Evolutionary conservation across 1,140 invertebrate species (phyloP), one percentile per base, ranked within the genome.

Genomic region (Pseudachorutes palmiensis): DNA sequence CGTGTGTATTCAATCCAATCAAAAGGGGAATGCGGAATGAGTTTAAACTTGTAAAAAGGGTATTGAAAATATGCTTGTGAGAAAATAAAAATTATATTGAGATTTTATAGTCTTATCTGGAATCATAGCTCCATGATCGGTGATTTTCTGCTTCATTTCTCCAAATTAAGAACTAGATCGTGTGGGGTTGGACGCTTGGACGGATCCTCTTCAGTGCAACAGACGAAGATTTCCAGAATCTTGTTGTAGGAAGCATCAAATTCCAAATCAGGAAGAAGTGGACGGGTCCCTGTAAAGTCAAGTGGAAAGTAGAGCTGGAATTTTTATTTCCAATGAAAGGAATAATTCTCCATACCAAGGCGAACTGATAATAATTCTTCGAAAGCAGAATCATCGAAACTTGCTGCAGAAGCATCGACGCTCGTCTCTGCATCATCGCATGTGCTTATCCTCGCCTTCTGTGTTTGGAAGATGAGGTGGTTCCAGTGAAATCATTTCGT

Each of bases 401-500:
- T 63, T 31, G 1, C 36, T 31, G 24, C 33, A n/a, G n/a, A n/a
- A n/a, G n/a, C n/a, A n/a, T n/a, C n/a, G n/a, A n/a, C n/a, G n/a
- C n/a, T n/a, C 14, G 61, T 41, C 26, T 63, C 67, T 33, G 59
- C 14, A 30, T 64, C 32, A 32, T 5, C 2, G 2, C 5, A n/a
- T 60, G 87, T 5, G 5, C 82, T 93, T 90, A 0, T 88, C 88
- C 0, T 89, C 84, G 74, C 69, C 69, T 48, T 71, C 70, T 48
- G 64, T 62, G 24, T 45, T 68, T 1, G 62, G 55, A 30, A 74
- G 45, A 76, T 88, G 86, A n/a, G 89, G 86, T 9, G 84, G 77
- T 61, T 81, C 79, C 12, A 91, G 77, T 0, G 89, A 80, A 75
- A 92, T 79, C 83, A 91, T 92, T 82, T 92, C 90, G 84, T 87